These are phyloP conservation scores for Natator depressus DNA, from an alignment of 2,113 vertebrate species.

Conservation along the genomic window DNA sequence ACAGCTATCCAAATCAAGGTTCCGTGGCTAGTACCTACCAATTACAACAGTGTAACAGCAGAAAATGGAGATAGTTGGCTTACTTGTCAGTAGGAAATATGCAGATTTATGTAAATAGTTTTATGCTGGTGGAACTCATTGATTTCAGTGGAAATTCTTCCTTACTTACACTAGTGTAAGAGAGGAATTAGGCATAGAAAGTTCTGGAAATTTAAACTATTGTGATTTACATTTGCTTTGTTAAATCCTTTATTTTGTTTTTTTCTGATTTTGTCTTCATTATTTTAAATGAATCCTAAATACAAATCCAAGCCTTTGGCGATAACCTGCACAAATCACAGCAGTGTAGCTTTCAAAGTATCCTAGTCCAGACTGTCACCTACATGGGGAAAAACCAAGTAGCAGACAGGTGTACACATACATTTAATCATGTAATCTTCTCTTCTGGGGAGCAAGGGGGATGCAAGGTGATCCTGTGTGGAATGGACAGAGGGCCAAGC, in stretches of 20 bases:
- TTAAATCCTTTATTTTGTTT: background rate
- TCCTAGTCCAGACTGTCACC: background rate
- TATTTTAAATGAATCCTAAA: background rate
- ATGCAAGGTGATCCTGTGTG: background rate
- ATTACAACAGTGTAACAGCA: background rate
- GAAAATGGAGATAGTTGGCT: background rate
- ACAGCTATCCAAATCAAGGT: slow-evolving; percentile 12
- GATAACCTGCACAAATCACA: background rate
- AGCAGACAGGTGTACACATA: background rate
- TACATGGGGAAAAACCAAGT: background rate
- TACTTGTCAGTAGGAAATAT: background rate
- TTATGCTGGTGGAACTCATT: background rate
- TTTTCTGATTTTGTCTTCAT: background rate
- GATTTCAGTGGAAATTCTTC: background rate
- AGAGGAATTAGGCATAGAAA: background rate
- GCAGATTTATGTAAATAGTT: background rate
- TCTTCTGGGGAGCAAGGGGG: background rate
- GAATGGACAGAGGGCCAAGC: background rate
- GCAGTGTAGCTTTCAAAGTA: background rate
- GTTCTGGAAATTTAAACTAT: background rate
- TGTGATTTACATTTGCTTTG: background rate
- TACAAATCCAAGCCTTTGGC: background rate
- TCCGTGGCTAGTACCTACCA: accelerated
- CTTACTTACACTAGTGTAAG: background rate
- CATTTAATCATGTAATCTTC: background rate